These are phyloP conservation scores for Nomada fucata DNA, from an alignment of 2,888 invertebrate species.

Conservation along the genomic window DNA sequence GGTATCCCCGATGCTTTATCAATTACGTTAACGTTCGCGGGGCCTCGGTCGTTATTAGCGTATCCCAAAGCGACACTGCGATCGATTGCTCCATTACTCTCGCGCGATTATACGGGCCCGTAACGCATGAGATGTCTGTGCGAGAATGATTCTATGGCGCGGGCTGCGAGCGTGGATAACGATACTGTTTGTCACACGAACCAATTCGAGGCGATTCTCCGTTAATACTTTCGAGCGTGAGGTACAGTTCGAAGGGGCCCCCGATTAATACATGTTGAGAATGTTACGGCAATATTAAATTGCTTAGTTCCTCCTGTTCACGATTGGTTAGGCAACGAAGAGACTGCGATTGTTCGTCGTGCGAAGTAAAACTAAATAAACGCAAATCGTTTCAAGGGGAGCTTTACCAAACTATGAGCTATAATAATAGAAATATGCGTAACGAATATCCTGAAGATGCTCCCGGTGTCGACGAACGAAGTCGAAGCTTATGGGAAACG, in stretches of 20 bases:
- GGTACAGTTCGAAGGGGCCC: neutral
- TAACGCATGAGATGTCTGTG: neutral
- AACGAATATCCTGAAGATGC: neutral
- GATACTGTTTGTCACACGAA: neutral
- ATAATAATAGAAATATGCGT: neutral
- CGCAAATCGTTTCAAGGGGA: neutral
- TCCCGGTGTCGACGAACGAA: no score
- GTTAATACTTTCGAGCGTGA: neutral
- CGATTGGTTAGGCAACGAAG: no score
- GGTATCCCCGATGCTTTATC: conserved; percentile 42
- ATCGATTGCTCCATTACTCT: conserved; percentile 35
- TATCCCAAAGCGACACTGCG: conserved; percentile 11
- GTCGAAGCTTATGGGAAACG: neutral
- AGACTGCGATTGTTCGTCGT: no score
- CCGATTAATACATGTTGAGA: no score
- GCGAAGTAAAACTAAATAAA: neutral
- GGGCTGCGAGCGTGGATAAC: neutral
- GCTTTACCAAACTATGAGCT: neutral
- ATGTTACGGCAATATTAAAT: no score
- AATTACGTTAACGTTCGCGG: conserved; percentile 44
- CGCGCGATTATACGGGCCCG: conserved; percentile 23
- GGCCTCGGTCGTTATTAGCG: conserved; percentile 25
- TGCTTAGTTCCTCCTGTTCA: no score
- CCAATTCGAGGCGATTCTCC: neutral
- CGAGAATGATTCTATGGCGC: neutral